Percentiles rank a stretch among this genome's conserved stretches.
These are phyloP conservation scores for Anthonomus grandis DNA, from an alignment of 1,140 invertebrate genomes.

Conservation along the genomic window DNA sequence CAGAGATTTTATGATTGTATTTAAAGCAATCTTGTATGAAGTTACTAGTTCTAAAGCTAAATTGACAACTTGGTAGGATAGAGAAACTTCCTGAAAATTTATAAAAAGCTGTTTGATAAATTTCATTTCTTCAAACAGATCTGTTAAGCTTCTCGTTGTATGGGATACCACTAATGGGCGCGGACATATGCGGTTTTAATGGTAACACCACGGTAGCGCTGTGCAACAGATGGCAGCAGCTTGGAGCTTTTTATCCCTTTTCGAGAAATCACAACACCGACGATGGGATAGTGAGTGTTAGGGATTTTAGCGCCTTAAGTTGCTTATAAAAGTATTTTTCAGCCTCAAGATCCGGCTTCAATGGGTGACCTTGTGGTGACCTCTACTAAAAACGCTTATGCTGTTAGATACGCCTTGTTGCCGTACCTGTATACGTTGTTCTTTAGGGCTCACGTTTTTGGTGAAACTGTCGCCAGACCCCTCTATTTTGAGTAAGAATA, in stretches of 20 bases:
- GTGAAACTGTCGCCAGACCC: slow-evolving; percentile 71
- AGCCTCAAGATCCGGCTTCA: slow-evolving; percentile 78
- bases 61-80: too few species aligned
- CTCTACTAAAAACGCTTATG: slow-evolving; percentile 62
- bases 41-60: too few species aligned
- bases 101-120: slow-evolving; percentile 5
- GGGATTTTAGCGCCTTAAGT: neutral
- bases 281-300: slow-evolving; percentile 60
- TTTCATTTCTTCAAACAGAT: slow-evolving; percentile 55
- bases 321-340: slow-evolving; percentile 23
- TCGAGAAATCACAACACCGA: slow-evolving; percentile 81
- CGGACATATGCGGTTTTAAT: slow-evolving; percentile 88
- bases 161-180: slow-evolving; percentile 81
- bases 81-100: slow-evolving; percentile 10
- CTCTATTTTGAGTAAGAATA: slow-evolving; percentile 73
- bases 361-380: slow-evolving; percentile 64
- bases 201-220: slow-evolving; percentile 70
- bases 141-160: slow-evolving; percentile 78
- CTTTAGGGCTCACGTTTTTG: slow-evolving; percentile 65
- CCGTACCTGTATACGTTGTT: slow-evolving; percentile 83
- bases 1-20: too few species aligned
- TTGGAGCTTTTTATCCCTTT: slow-evolving; percentile 87
- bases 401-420: slow-evolving; percentile 68
- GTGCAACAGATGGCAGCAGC: slow-evolving; percentile 77
- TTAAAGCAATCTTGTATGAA: too few species aligned